Evolutionary conservation across 2,113 vertebrate genomes (phyloP), one percentile per base, ranked within the genome.

Genomic region (Todiramphus saurophagus): DNA sequence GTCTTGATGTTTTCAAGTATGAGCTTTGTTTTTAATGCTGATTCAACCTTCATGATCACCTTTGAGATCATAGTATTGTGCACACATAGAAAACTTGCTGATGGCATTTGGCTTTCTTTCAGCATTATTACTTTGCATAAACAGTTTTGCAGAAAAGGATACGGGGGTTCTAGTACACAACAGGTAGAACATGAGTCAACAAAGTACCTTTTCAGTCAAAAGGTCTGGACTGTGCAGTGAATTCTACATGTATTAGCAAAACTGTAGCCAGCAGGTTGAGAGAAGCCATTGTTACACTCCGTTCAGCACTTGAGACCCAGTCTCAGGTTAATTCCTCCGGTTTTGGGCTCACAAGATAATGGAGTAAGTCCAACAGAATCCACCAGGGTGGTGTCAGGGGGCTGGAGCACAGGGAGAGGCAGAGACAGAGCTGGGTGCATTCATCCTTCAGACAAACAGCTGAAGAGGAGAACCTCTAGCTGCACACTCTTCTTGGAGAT

Each of bases 351-450:
- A 44, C 44, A 43, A 48, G 53, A 30, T 43, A 41, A 30, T 24
- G 19, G 11, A 55, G 7, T n/a, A 28, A 44, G 35, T 66, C n/a
- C 14, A 75, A 5, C 11, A 66, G 43, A 58, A 53, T 18, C 19
- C 12, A n/a, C 35, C 25, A 43, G 51, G 51, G 3, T 67, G 19
- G 9, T 58, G 35, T 25, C 35, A 56, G 24, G 25, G 30, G 55
- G 9, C 31, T 35, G 31, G 55, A 44, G 64, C 25, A 44, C 64
- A 33, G 33, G 16, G 55, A 37, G 31, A 25, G 25, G 8, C 53
- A 3, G 0, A 4, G 0, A 37, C 19, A 37, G n/a, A 50, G 25
- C 10, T 53, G 19, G 25, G 10, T 41, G 11, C 33, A 14, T 41
- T 41, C 17, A 33, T 46, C 35, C 20, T 46, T 70, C 39, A 63